A percentile compares a stretch with the other conserved stretches of the same genome.
These are phyloP conservation scores for Neomonachus schauinslandi DNA, from an alignment of 2,113 vertebrate species.

Conservation along the genomic window DNA sequence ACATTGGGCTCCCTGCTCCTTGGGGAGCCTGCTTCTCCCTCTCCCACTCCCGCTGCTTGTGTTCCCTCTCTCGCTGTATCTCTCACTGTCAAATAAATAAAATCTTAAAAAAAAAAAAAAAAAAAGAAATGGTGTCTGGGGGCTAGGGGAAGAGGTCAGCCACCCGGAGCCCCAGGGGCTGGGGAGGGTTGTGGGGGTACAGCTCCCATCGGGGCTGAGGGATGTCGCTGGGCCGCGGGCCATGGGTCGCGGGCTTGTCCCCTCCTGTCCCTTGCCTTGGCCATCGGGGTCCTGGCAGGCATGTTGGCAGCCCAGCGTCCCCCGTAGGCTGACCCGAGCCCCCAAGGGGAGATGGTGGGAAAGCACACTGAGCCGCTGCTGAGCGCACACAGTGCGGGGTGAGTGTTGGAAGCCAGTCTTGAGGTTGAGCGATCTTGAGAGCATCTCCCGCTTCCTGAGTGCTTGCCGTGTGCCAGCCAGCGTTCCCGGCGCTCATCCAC, in stretches of 20 bases:
- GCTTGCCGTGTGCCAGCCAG: not conserved
- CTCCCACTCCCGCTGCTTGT: too few species aligned
- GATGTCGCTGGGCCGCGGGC: not conserved
- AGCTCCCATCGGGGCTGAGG: too few species aligned
- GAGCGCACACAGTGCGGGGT: not conserved
- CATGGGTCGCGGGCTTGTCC: too few species aligned
- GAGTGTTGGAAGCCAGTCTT: not conserved
- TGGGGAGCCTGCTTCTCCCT: too few species aligned
- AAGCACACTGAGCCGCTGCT: not conserved
- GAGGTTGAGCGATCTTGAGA: not conserved
- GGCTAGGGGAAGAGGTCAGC: not conserved
- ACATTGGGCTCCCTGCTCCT: too few species aligned
- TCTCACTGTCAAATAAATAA: too few species aligned
- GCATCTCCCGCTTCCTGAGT: not conserved
- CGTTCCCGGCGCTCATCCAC: rapidly evolving
- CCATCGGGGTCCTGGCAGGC: not conserved
- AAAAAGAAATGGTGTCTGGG: not conserved
- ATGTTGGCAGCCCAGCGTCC: not conserved
- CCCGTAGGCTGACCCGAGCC: not conserved
- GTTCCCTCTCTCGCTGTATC: too few species aligned
- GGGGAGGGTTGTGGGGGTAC: not conserved
- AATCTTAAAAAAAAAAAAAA: too few species aligned
- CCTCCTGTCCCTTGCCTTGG: not conserved
- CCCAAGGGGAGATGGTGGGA: not conserved
- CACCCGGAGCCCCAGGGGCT: not conserved